Conservation (phyloP, 2,797 vertebrate species). For the Melanogrammus aeglefinus region DNA sequence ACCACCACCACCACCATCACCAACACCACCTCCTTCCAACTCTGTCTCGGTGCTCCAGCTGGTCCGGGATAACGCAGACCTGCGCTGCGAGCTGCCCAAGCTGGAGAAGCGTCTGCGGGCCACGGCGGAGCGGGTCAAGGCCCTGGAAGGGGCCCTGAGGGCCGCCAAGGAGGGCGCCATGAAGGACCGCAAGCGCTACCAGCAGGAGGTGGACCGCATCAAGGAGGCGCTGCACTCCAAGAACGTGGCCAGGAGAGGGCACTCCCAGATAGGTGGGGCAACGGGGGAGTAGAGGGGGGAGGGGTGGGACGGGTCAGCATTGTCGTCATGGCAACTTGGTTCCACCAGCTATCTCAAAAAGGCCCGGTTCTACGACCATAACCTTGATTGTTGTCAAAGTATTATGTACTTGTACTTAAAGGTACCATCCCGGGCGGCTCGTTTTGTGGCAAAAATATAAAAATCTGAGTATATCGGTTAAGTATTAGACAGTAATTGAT, state of each 20-base stretch:
- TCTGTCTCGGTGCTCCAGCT: slow-evolving; percentile 64
- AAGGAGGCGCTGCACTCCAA: slow-evolving; percentile 90
- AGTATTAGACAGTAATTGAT: too few relatives aligned
- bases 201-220: slow-evolving; percentile 95
- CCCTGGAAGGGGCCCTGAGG: slow-evolving; percentile 84
- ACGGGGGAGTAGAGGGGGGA: background rate
- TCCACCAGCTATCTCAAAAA: background rate
- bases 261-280: slow-evolving; percentile 85
- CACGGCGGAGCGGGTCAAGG: slow-evolving; percentile 90
- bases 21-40: background rate
- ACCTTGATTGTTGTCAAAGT: background rate
- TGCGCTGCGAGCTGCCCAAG: slow-evolving; percentile 96
- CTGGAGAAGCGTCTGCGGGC: slow-evolving; percentile 92
- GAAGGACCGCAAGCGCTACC: slow-evolving; percentile 90
- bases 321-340: background rate
- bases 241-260: slow-evolving; percentile 83
- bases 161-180: slow-evolving; percentile 88
- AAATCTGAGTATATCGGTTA: too few relatives aligned
- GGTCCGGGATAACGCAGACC: slow-evolving; percentile 94
- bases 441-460: too few relatives aligned
- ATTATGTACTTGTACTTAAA: background rate
- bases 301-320: background rate
- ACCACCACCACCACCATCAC: background rate
- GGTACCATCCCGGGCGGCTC: too few relatives aligned
- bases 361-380: background rate